Evolutionary conservation across 2,113 vertebrate species (phyloP).

Genomic region (Menidia beryllina): DNA sequence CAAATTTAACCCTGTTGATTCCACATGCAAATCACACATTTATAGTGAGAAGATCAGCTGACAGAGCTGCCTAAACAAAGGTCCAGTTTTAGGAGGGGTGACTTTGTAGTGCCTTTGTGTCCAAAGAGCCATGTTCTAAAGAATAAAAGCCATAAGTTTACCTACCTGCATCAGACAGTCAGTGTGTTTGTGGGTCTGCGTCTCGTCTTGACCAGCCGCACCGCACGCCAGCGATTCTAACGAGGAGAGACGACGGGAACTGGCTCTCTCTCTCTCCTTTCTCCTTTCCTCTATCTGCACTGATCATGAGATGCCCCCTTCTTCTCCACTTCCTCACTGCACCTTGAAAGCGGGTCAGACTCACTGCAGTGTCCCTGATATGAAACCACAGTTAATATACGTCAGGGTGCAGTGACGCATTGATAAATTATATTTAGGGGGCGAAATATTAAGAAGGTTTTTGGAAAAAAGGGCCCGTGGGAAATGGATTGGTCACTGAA

Average conservation of each 20-base stretch:
- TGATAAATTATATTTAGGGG: not conserved
- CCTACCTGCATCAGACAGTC: slow-evolving; percentile 81
- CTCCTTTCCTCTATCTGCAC: slow-evolving; percentile 40
- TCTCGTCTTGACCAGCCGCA: slow-evolving; percentile 69
- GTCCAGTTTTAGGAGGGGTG: not conserved
- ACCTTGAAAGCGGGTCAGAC: slow-evolving; percentile 90
- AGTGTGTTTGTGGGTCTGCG: slow-evolving; percentile 65
- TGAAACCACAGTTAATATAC: slow-evolving; percentile 18
- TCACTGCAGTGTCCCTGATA: slow-evolving; percentile 81
- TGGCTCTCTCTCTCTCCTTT: slow-evolving; percentile 48
- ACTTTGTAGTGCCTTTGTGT: too few relatives aligned
- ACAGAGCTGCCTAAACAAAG: not conserved
- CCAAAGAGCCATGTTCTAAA: not conserved
- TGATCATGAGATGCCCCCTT: slow-evolving; percentile 89
- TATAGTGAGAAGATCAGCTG: slow-evolving; percentile 7
- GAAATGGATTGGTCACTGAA: not conserved
- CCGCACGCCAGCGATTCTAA: slow-evolving; percentile 66
- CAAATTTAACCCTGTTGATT: slow-evolving; percentile 7
- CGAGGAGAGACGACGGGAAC: slow-evolving; percentile 27
- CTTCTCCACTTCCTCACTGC: slow-evolving; percentile 87
- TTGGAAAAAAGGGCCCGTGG: too few relatives aligned
- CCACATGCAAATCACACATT: slow-evolving; percentile 30
- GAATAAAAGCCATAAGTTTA: slow-evolving; percentile 23
- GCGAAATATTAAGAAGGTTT: not conserved
- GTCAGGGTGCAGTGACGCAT: not conserved